Conservation (phyloP, 2,797 vertebrate genomes). For the Enteromius anoplus region DNA sequence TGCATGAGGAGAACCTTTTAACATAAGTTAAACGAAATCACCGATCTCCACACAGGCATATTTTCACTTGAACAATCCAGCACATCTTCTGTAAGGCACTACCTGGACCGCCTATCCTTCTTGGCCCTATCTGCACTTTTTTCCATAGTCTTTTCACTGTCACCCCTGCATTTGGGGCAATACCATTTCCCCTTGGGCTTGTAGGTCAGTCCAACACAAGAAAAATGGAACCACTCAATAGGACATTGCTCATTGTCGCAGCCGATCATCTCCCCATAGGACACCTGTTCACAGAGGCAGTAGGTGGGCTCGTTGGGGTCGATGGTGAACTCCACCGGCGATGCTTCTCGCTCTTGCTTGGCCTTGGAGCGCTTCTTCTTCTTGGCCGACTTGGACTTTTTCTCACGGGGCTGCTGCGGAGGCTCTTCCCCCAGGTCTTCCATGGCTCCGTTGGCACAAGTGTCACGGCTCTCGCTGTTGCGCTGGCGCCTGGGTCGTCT, state of each 20-base stretch:
- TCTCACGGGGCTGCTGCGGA: conserved; percentile 84
- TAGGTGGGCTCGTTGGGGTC: conserved; percentile 99
- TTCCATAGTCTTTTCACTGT: conserved; percentile 99
- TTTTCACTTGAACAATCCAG: conserved; percentile 28
- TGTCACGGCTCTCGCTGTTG: conserved; percentile 93
- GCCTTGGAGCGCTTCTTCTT: conserved; percentile 97
- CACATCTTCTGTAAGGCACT: conserved; percentile 73
- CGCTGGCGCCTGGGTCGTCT: conserved; percentile 89
- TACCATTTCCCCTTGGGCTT: conserved; percentile 99
- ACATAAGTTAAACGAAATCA: conserved; percentile 39
- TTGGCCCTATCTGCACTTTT: conserved; percentile 95
- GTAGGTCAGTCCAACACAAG: conserved; percentile 95
- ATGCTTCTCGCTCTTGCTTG: conserved; percentile 92
- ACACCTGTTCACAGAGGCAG: conserved; percentile 97
- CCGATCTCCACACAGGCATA: conserved; percentile 22
- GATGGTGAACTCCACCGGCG: conserved; percentile 92
- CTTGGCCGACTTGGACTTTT: conserved; percentile 94
- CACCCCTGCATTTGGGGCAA: conserved; percentile 96
- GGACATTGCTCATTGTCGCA: conserved; percentile 97
- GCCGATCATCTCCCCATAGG: conserved; percentile 97
- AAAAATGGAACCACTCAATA: conserved; percentile 99
- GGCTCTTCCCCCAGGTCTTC: conserved; percentile 86
- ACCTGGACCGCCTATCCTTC: conserved; percentile 96
- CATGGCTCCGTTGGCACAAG: conserved; percentile 87
- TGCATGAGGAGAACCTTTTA: conserved; percentile 43